Percentiles rank a stretch among this genome's conserved stretches.
phyloP scores from a whole-genome alignment of 2,797 vertebrate genomes.

The Lutjanus campechanus region DNA sequence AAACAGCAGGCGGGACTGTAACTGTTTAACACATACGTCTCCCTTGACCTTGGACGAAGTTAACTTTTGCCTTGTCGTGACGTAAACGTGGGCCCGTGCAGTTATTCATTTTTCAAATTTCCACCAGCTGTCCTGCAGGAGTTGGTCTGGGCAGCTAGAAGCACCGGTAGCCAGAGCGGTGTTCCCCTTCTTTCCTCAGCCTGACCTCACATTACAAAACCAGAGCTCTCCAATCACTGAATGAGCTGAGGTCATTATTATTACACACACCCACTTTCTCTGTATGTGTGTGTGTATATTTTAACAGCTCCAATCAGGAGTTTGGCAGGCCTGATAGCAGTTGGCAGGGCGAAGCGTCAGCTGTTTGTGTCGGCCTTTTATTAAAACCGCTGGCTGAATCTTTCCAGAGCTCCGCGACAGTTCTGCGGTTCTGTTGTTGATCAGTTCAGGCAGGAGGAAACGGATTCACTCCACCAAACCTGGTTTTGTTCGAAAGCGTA shows the following conservation, averaged over 20 bases:
- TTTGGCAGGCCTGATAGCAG: constrained; percentile 63
- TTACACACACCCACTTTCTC: constrained; percentile 38
- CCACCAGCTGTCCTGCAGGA: constrained; percentile 24
- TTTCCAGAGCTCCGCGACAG: constrained; percentile 67
- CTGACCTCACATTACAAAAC: constrained; percentile 42
- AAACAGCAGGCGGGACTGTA: background rate
- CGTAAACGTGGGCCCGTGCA: background rate
- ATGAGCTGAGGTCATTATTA: constrained; percentile 68
- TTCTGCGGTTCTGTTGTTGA: constrained; percentile 61
- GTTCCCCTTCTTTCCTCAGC: constrained; percentile 46
- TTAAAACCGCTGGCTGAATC: constrained; percentile 68
- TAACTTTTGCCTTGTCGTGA: constrained; percentile 1
- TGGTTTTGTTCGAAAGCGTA: constrained; percentile 26
- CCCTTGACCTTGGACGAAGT: constrained; percentile 12
- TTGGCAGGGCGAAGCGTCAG: constrained; percentile 68
- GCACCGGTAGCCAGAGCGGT: constrained; percentile 35
- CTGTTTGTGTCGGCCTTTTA: constrained; percentile 71
- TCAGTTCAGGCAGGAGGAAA: constrained; percentile 55
- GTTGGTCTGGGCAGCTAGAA: background rate
- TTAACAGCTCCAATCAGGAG: constrained; percentile 53
- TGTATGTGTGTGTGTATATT: constrained; percentile 12
- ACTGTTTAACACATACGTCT: constrained; percentile 33
- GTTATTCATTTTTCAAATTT: background rate
- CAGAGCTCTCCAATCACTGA: constrained; percentile 48
- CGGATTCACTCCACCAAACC: constrained; percentile 5